phyloP scores from a whole-genome alignment of 37 sponge, comb jelly and placozoan species.

The Halisarca cf. caerulea region DNA sequence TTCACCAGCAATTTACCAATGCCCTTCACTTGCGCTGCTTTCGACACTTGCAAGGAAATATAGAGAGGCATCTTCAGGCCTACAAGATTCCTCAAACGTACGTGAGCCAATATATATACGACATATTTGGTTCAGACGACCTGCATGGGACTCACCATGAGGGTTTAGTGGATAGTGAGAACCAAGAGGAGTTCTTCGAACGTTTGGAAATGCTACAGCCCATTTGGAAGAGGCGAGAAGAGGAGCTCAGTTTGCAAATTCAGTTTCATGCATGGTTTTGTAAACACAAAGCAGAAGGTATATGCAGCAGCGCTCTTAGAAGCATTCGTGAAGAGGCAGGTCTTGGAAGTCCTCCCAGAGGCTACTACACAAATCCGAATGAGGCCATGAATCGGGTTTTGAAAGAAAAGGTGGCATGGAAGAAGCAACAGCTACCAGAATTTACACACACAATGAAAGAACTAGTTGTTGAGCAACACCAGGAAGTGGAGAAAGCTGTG shows the following conservation, averaged over 20 bases:
- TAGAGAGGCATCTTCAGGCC: too few species aligned
- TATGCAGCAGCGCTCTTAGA: neutral
- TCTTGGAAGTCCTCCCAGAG: slow-evolving; percentile 15
- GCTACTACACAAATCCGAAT: slow-evolving; percentile 18
- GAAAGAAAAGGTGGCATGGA: slow-evolving; percentile 13
- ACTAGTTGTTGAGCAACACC: neutral
- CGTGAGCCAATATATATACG: too few species aligned
- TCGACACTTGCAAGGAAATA: slow-evolving; percentile 14
- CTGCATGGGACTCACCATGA: neutral
- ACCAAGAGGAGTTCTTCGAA: neutral
- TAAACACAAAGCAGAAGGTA: slow-evolving; percentile 3
- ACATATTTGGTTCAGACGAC: slow-evolving; percentile 8
- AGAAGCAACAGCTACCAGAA: slow-evolving; percentile 10
- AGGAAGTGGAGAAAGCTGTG: slow-evolving; percentile 15
- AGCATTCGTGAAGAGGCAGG: neutral
- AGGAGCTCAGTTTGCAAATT: neutral
- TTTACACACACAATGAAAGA: slow-evolving; percentile 14
- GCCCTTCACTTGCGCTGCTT: slow-evolving; percentile 26
- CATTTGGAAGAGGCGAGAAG: slow-evolving; percentile 13
- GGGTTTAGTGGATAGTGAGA: slow-evolving; percentile 4
- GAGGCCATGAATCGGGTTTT: slow-evolving; percentile 13
- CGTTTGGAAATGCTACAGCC: neutral
- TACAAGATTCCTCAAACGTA: too few species aligned
- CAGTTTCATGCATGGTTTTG: slow-evolving; percentile 1
- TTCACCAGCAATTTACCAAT: neutral